Conservation (phyloP, 2,888 invertebrate species). For the Macrosoma leucophasiata region DNA sequence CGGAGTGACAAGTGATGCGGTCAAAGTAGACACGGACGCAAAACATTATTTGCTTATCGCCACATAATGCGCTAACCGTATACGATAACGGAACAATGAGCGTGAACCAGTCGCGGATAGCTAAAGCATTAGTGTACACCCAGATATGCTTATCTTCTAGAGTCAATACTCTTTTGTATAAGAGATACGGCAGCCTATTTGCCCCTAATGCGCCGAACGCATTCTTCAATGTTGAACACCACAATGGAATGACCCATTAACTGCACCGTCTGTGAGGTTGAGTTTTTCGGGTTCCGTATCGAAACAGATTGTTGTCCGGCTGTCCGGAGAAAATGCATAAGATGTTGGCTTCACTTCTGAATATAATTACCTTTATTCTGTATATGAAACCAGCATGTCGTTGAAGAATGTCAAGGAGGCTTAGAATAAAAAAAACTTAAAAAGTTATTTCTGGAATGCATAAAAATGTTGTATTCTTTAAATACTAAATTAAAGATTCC, state of each 20-base stretch:
- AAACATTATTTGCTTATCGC: conserved; percentile 65
- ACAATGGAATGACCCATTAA: conserved; percentile 63
- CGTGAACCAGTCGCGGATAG: conserved; percentile 56
- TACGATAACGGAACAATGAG: conserved; percentile 70
- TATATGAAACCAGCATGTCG: too few species aligned
- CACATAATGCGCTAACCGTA: conserved; percentile 64
- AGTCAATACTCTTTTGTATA: conserved; percentile 74
- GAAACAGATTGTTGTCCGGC: too few species aligned
- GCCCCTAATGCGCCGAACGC: conserved; percentile 62
- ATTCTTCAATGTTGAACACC: conserved; percentile 61
- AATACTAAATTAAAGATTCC: too few species aligned
- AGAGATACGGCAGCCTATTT: conserved; percentile 68
- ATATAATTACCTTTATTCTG: too few species aligned
- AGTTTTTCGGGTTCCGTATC: too few species aligned
- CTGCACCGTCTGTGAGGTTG: conserved; percentile 33
- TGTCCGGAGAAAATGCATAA: too few species aligned
- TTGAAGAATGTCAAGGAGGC: too few species aligned
- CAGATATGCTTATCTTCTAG: conserved; percentile 65
- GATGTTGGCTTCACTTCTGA: too few species aligned
- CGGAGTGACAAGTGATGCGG: too few species aligned
- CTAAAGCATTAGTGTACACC: conserved; percentile 59
- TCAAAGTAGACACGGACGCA: conserved; percentile 8
- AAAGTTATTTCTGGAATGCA: too few species aligned
- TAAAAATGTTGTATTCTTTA: too few species aligned
- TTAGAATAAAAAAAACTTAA: too few species aligned